These are phyloP conservation scores for Motacilla alba DNA, from an alignment of 2,113 vertebrate genomes.

Conservation along the genomic window DNA sequence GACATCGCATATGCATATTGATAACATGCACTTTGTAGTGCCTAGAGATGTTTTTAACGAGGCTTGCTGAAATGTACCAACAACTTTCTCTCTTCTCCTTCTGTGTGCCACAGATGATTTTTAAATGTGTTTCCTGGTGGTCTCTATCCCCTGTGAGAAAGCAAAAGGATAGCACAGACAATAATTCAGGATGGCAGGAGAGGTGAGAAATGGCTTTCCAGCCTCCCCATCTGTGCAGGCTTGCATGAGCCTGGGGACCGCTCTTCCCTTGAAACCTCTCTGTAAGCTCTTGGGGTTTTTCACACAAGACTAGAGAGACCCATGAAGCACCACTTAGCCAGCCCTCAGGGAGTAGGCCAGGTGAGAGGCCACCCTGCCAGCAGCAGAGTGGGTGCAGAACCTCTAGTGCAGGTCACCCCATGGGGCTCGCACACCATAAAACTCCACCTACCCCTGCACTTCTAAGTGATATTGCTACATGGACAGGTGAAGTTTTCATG, in stretches of 20 bases:
- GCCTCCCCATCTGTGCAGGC: neutral
- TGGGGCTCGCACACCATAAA: neutral
- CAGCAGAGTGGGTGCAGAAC: neutral
- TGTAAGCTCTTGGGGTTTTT: neutral
- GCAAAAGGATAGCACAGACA: constrained; percentile 1
- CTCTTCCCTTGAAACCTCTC: neutral
- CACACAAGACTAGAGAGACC: neutral
- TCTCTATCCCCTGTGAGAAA: constrained; percentile 47
- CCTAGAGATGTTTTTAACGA: constrained; percentile 81
- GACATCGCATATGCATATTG: constrained; percentile 83
- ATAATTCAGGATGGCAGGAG: neutral
- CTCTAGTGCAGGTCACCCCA: rapidly evolving
- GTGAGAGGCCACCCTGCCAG: neutral
- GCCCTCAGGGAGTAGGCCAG: neutral
- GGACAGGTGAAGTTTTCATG: neutral
- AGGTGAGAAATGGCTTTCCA: neutral
- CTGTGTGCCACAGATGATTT: constrained; percentile 66
- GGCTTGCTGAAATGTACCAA: constrained; percentile 74
- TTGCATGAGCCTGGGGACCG: rapidly evolving
- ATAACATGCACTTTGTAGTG: constrained; percentile 79
- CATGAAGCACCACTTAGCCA: rapidly evolving
- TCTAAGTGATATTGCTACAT: neutral
- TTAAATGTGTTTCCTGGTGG: constrained; percentile 56
- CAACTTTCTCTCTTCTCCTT: constrained; percentile 71
- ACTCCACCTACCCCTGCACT: rapidly evolving